phyloP scores from a whole-genome alignment of 2,888 invertebrate genomes.

The Pristionchus entomophagus region DNA sequence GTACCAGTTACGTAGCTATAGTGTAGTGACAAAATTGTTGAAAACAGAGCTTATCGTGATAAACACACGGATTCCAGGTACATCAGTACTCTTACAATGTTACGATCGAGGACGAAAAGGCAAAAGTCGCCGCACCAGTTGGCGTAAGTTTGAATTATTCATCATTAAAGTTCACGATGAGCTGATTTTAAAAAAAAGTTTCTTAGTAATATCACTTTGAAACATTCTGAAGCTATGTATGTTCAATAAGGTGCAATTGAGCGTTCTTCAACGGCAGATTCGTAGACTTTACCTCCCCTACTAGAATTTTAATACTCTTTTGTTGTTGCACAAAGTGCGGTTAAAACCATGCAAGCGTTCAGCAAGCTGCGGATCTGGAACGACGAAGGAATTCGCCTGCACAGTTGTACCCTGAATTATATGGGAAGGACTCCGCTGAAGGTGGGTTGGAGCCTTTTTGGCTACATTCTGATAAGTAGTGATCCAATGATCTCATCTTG shows the following conservation, averaged over 20 bases:
- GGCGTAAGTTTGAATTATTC: background rate
- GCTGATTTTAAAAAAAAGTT: too few relatives aligned
- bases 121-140: background rate
- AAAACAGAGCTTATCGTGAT: background rate
- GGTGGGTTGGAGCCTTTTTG: background rate
- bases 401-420: slow-evolving; percentile 28
- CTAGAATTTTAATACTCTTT: too few relatives aligned
- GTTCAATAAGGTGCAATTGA: too few relatives aligned
- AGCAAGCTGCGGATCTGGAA: background rate
- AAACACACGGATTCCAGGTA: background rate
- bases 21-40: too few relatives aligned
- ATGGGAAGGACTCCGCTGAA: background rate
- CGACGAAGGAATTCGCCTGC: background rate
- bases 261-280: too few relatives aligned
- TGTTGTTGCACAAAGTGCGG: too few relatives aligned
- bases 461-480: background rate
- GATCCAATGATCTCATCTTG: background rate
- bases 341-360: too few relatives aligned
- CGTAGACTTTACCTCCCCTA: too few relatives aligned
- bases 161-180: too few relatives aligned
- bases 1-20: too few relatives aligned
- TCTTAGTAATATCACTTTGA: too few relatives aligned
- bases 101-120: background rate
- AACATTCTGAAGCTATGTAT: too few relatives aligned
- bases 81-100: background rate